Percentiles rank a stretch among this genome's conserved stretches.
Conservation (phyloP, 2,888 invertebrate genomes). For the Slavum lentiscoides region DNA sequence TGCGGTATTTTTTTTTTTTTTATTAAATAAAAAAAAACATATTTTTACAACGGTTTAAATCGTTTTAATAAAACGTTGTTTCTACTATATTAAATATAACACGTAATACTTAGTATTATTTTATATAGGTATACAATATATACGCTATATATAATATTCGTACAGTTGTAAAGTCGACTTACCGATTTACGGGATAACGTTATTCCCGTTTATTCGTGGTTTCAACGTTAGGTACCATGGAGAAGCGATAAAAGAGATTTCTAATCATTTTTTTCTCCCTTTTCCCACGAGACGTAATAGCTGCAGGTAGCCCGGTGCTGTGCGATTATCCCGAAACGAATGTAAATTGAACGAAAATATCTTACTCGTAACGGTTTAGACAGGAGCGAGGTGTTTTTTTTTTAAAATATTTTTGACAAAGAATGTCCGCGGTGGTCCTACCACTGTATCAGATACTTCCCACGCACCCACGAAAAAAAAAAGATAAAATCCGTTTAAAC, state of each 20-base stretch:
- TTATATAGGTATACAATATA: too few relatives aligned
- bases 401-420: background rate
- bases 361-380: background rate
- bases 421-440: background rate
- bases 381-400: background rate
- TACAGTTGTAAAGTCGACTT: too few relatives aligned
- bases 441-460: background rate
- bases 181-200: too few relatives aligned
- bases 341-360: constrained; percentile 2
- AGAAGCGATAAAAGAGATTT: background rate
- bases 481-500: background rate
- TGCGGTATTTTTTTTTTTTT: too few relatives aligned
- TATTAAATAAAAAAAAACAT: too few relatives aligned
- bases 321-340: constrained; percentile 2
- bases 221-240: background rate
- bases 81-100: too few relatives aligned
- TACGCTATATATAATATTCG: too few relatives aligned
- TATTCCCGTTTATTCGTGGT: background rate
- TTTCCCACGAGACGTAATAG: background rate
- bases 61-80: too few relatives aligned
- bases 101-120: too few relatives aligned
- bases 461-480: background rate
- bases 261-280: constrained; percentile 4
- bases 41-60: too few relatives aligned
- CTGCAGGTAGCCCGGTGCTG: too few relatives aligned